phyloP scores from a whole-genome alignment of 2,113 vertebrate species.

The Ptilonorhynchus violaceus region DNA sequence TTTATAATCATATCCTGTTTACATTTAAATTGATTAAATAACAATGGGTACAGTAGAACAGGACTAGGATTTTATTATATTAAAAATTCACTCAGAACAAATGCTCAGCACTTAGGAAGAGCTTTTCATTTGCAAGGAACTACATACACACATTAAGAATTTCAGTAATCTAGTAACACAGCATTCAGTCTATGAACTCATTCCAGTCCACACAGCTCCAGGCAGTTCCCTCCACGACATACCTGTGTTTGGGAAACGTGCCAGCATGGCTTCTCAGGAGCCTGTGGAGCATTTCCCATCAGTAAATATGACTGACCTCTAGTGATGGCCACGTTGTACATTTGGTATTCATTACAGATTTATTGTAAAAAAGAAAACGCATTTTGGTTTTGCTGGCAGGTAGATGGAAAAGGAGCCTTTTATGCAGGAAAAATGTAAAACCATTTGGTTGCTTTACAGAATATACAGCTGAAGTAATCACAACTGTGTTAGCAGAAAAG shows the following conservation, averaged over 20 bases:
- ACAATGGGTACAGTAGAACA: not conserved
- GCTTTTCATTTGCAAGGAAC: not conserved
- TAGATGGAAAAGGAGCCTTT: not conserved
- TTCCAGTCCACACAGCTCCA: not conserved
- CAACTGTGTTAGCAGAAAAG: not conserved
- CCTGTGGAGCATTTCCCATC: not conserved
- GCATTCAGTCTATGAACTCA: not conserved
- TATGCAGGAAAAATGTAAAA: not conserved
- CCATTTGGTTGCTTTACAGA: not conserved
- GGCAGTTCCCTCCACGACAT: not conserved
- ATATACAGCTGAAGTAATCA: not conserved
- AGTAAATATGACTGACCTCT: not conserved
- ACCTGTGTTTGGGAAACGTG: not conserved
- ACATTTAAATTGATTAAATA: not conserved
- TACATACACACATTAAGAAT: not conserved
- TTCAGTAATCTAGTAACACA: not conserved
- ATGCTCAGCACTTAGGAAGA: not conserved
- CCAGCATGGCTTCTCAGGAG: not conserved
- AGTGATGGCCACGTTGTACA: not conserved
- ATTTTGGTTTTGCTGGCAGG: not conserved
- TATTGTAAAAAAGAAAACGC: not conserved
- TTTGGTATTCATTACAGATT: not conserved
- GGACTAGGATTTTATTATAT: not conserved
- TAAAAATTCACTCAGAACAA: not conserved
- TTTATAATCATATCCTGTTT: not conserved